A percentile compares a stretch with the other conserved stretches of the same genome.
phyloP scores from a whole-genome alignment of 2,113 vertebrate genomes.

The Diadophis punctatus region DNA sequence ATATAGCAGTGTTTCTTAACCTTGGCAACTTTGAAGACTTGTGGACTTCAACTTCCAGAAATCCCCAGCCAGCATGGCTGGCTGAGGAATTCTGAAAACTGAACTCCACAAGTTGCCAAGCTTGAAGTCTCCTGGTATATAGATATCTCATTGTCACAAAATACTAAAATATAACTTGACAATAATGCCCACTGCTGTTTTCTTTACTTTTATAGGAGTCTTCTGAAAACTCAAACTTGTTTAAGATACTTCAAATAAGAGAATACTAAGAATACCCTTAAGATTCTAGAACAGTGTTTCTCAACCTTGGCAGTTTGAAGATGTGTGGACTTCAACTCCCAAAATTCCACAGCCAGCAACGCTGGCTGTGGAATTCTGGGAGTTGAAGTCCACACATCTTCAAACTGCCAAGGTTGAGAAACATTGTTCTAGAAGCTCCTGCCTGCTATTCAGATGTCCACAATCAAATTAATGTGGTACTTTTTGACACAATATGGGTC shows the following conservation, averaged over 20 bases:
- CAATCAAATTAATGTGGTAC: neutral
- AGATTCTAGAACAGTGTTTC: no score
- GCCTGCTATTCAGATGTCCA: neutral
- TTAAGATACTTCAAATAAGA: neutral
- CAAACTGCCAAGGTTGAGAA: no score
- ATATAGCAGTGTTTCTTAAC: no score
- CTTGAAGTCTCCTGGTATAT: neutral
- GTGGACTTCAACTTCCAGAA: neutral
- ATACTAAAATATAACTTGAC: neutral
- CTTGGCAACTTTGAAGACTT: neutral
- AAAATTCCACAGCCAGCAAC: no score
- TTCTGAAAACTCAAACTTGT: neutral
- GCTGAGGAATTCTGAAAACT: neutral
- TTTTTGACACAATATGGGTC: neutral
- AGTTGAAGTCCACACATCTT: no score
- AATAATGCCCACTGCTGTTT: neutral
- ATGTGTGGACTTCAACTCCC: no score
- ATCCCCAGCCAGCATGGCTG: no score
- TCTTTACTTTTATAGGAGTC: neutral
- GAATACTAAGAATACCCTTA: neutral
- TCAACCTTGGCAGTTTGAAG: no score
- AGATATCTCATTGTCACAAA: neutral
- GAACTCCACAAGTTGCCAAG: neutral
- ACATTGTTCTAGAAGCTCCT: neutral
- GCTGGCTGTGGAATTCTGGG: no score